Conservation (phyloP, 2,113 vertebrate genomes). For the Cranoglanis bouderius region DNA sequence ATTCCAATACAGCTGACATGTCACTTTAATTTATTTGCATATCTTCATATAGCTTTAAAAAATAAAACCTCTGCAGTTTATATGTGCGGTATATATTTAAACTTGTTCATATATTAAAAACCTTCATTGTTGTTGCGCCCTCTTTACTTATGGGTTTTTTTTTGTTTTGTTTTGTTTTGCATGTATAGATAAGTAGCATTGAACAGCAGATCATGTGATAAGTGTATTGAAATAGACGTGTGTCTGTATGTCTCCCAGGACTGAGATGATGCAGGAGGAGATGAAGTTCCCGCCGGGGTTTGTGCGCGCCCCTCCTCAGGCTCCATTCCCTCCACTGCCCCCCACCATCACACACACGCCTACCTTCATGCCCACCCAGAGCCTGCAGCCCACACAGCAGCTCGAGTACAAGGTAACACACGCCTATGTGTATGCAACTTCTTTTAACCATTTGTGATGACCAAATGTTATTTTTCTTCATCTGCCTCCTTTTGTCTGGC, state of each 20-base stretch:
- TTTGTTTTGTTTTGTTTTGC: too few species aligned
- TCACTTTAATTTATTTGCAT: too few species aligned
- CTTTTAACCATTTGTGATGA: background rate
- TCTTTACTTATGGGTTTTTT: too few species aligned
- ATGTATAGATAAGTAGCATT: background rate
- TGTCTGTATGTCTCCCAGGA: slow-evolving; percentile 69
- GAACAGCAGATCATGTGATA: background rate
- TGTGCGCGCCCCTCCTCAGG: slow-evolving; percentile 83
- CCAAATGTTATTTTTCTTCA: background rate
- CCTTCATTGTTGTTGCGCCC: too few species aligned
- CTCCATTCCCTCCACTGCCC: slow-evolving; percentile 83
- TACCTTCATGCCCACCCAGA: slow-evolving; percentile 87
- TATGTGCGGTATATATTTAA: too few species aligned
- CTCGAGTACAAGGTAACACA: slow-evolving; percentile 93
- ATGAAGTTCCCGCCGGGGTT: slow-evolving; percentile 90
- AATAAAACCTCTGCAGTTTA: too few species aligned
- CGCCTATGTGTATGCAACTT: background rate
- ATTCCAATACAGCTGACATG: too few species aligned
- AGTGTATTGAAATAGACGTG: background rate
- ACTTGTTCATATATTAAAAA: too few species aligned
- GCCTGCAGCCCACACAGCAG: slow-evolving; percentile 87
- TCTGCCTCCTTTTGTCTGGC: background rate
- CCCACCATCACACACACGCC: slow-evolving; percentile 86
- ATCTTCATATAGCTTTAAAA: too few species aligned
- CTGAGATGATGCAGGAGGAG: slow-evolving; percentile 91